phyloP scores from a whole-genome alignment of 2,888 invertebrate genomes.

The Tenthredo amoena region DNA sequence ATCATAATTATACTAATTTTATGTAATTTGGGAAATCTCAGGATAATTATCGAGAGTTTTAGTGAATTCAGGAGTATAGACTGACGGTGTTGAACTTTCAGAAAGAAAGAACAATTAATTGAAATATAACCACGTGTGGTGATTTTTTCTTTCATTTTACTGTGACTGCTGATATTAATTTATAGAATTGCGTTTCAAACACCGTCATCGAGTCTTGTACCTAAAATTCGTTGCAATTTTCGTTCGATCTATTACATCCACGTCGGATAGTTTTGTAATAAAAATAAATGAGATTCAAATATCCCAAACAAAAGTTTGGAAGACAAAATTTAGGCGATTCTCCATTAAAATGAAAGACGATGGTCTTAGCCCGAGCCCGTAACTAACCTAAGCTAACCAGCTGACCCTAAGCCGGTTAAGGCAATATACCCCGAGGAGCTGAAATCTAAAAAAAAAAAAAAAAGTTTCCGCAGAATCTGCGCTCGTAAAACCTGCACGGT shows the following conservation, averaged over 20 bases:
- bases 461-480: neutral
- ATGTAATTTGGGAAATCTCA: neutral
- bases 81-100: neutral
- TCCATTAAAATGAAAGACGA: conserved; percentile 14
- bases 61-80: neutral
- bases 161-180: too few relatives aligned
- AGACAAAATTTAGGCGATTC: neutral
- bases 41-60: neutral
- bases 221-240: too few relatives aligned
- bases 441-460: conserved; percentile 16
- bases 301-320: neutral
- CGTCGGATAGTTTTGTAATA: neutral
- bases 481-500: conserved; percentile 15
- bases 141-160: too few relatives aligned
- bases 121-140: too few relatives aligned
- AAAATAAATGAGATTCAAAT: neutral
- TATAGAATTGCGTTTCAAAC: too few relatives aligned
- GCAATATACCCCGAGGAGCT: conserved; percentile 34
- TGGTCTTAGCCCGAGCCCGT: conserved; percentile 31
- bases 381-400: conserved; percentile 51
- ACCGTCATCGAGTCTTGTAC: too few relatives aligned
- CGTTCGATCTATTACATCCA: neutral
- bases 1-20: neutral
- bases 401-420: conserved; percentile 29
- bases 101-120: neutral